phyloP scores from a whole-genome alignment of 2,888 invertebrate species.

The Ophion obscuratus region DNA sequence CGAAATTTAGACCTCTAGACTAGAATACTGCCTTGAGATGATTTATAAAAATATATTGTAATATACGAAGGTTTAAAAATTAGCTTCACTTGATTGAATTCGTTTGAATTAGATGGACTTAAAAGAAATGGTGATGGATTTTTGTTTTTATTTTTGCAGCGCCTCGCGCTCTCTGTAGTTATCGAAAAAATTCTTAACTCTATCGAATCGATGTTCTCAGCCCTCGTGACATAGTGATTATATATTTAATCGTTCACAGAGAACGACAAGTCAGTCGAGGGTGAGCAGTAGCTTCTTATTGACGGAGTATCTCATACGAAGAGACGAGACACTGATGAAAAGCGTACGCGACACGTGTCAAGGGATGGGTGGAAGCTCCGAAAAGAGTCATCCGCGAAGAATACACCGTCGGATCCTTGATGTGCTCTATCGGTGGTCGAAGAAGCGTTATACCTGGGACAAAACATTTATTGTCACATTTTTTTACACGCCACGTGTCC shows the following conservation, averaged over 20 bases:
- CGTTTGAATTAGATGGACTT: too few relatives aligned
- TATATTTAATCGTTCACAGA: conserved; percentile 26
- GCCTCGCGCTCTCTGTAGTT: too few relatives aligned
- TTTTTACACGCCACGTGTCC: conserved; percentile 17
- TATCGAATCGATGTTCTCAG: conserved; percentile 22
- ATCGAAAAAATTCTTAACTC: neutral
- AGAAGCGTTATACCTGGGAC: conserved; percentile 28
- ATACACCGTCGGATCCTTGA: conserved; percentile 36
- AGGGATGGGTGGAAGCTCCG: conserved; percentile 39
- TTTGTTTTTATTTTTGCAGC: too few relatives aligned
- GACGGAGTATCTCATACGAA: conserved; percentile 39
- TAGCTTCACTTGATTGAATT: neutral
- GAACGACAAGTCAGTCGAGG: conserved; percentile 30
- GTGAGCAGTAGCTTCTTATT: conserved; percentile 30
- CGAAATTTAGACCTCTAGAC: too few relatives aligned
- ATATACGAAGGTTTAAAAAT: neutral
- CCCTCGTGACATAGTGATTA: conserved; percentile 61
- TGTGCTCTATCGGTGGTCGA: neutral
- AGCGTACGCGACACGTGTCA: conserved; percentile 71
- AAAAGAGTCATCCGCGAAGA: conserved; percentile 58
- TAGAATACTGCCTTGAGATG: too few relatives aligned
- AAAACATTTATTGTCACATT: conserved; percentile 28
- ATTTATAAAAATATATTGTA: too few relatives aligned
- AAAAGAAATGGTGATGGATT: too few relatives aligned
- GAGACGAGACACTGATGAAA: conserved; percentile 74